Conservation (phyloP, 35 echinoderm and acorn worm species). For the Nesometra sesokonis region DNA sequence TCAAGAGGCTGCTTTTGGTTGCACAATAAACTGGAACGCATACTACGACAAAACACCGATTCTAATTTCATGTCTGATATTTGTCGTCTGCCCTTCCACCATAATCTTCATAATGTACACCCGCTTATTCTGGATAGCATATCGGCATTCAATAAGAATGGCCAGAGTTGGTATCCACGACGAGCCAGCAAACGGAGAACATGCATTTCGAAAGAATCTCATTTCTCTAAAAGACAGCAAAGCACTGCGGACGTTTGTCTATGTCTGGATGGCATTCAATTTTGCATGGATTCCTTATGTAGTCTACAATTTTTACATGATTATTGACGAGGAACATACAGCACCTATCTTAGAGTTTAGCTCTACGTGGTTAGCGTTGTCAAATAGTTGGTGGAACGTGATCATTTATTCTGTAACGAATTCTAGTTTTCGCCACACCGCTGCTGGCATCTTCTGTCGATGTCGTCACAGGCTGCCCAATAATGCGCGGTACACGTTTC, state of each 20-base stretch:
- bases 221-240: background rate
- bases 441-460: background rate
- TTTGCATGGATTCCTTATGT: background rate
- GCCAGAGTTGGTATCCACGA: too few species aligned
- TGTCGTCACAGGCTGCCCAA: too few species aligned
- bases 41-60: background rate
- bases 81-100: background rate
- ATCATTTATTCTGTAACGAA: background rate
- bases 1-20: background rate
- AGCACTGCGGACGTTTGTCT: background rate
- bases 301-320: background rate
- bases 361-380: constrained; percentile 2
- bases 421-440: background rate
- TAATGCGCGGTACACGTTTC: too few species aligned
- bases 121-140: background rate
- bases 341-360: background rate
- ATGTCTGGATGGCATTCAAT: constrained; percentile 13
- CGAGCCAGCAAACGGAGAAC: too few species aligned
- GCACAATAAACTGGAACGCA: background rate
- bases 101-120: background rate
- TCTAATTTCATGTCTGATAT: background rate
- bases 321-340: background rate
- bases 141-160: background rate
- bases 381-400: constrained; percentile 22
- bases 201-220: background rate